phyloP scores from a whole-genome alignment of 2,888 invertebrate species.

The Helicoverpa assulta region DNA sequence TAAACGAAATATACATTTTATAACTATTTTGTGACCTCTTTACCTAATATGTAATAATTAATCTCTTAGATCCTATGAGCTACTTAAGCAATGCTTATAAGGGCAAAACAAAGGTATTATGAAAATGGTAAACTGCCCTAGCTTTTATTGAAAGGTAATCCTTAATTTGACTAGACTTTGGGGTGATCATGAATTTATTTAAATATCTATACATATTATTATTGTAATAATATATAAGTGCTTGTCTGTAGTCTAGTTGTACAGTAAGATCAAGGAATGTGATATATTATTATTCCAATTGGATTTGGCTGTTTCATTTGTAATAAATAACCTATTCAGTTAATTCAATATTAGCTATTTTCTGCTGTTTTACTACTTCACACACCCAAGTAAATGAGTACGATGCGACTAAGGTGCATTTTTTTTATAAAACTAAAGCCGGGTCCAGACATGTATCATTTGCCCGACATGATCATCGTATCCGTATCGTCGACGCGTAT shows the following conservation, averaged over 20 bases:
- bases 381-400: too few relatives aligned
- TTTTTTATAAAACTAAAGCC: too few relatives aligned
- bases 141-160: slow-evolving; percentile 26
- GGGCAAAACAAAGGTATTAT: neutral
- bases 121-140: neutral
- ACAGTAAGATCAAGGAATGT: slow-evolving; percentile 89
- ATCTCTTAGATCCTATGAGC: neutral
- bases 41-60: neutral
- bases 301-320: slow-evolving; percentile 77
- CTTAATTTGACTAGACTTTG: slow-evolving; percentile 34
- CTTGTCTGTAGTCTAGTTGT: slow-evolving; percentile 88
- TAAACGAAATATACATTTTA: slow-evolving; percentile 2
- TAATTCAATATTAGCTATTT: too few relatives aligned
- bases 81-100: neutral
- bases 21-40: slow-evolving; percentile 4
- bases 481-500: too few relatives aligned
- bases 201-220: slow-evolving; percentile 79
- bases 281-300: slow-evolving; percentile 89
- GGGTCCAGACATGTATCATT: too few relatives aligned
- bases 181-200: slow-evolving; percentile 77
- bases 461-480: too few relatives aligned
- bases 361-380: too few relatives aligned
- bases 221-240: slow-evolving; percentile 84
- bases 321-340: slow-evolving; percentile 7
- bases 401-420: too few relatives aligned